Evolutionary conservation across 1,140 invertebrate species (phyloP).

Genomic region (Platyura marginata): DNA sequence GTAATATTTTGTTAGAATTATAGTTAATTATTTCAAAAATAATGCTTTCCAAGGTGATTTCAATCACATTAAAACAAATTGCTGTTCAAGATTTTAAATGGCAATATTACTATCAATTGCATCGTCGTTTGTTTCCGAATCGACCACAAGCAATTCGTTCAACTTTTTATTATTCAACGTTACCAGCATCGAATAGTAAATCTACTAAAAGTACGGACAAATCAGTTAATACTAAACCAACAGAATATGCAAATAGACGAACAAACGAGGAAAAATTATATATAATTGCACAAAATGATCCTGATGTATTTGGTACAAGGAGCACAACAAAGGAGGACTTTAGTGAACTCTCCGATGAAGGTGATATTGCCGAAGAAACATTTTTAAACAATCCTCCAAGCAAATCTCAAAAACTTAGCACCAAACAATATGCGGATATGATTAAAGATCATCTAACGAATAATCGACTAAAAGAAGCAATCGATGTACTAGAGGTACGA

Average conservation of each 20-base stretch:
- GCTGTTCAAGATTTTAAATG: no score
- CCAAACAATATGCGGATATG: constrained; percentile 41
- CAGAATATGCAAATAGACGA: no score
- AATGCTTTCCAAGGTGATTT: no score
- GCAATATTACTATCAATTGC: no score
- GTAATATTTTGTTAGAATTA: no score
- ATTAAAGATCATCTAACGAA: constrained; percentile 45
- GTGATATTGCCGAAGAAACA: constrained; percentile 33
- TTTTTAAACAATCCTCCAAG: constrained; percentile 26
- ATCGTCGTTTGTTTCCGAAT: no score
- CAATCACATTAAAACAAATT: no score
- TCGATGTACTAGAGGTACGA: constrained; percentile 49
- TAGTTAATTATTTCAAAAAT: no score
- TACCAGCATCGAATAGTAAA: no score
- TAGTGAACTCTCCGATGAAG: constrained; percentile 23
- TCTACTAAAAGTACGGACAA: no score
- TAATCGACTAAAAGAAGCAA: constrained; percentile 46
- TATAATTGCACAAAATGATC: constrained; percentile 15
- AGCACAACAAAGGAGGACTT: constrained; percentile 7
- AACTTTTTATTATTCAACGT: not conserved
- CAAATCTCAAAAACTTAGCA: constrained; percentile 27
- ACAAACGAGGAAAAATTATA: not conserved
- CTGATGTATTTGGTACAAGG: constrained; percentile 30
- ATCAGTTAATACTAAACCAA: no score
- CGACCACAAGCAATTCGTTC: not conserved